Base-by-base conservation (phyloP, 2,888 invertebrate genomes). In the Plusia festucae region DNA sequence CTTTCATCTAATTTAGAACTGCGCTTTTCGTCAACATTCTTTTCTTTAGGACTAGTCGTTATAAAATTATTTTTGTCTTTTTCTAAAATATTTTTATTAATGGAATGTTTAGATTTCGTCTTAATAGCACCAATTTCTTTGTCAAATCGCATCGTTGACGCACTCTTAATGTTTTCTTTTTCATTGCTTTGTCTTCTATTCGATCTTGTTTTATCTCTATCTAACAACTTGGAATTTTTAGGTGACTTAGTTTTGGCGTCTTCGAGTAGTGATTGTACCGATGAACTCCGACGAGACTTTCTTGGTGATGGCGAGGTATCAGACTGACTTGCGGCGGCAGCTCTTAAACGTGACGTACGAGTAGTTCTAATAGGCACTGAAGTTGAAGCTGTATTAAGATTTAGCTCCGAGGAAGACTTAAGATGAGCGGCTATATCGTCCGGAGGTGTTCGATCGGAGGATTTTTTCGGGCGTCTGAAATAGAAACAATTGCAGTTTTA, bases 281-380 rank as follows among this genome's bases (percentile, higher is more conserved):
- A 95, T 71, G 94, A 93, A 81, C 94, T 95, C 88, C 93, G 88
- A 65, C 88, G 91, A 13, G 90, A 84, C 78, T 92, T 94, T 82
- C 88, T 91, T 70, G 88, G 84, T 61, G 87, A 85, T 34, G 85
- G 82, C 55, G 88, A 87, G 58, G 88, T 75, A 75, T 94, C 94
- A n/a, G 89, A 86, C 63, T 87, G 86, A 65, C 86, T 87, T 64
- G 94, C 88, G 44, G 96, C 96, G 65, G 97, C 96, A 67, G 97
- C 97, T 89, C 97, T 95, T 70, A 97, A 93, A 78, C 97, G 96
- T 73, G 97, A 97, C 34, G 97, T 96, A 86, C 97, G 95, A 63
- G 97, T 97, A 78, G 97, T 96, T 90, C 97, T 96, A 82, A 97
- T 97, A 88, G 95, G 92, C 88, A 94, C 91, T 84, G 94, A 92